Base-by-base conservation (phyloP, 2,888 invertebrate genomes). In the Epinotia brunnichana region DNA sequence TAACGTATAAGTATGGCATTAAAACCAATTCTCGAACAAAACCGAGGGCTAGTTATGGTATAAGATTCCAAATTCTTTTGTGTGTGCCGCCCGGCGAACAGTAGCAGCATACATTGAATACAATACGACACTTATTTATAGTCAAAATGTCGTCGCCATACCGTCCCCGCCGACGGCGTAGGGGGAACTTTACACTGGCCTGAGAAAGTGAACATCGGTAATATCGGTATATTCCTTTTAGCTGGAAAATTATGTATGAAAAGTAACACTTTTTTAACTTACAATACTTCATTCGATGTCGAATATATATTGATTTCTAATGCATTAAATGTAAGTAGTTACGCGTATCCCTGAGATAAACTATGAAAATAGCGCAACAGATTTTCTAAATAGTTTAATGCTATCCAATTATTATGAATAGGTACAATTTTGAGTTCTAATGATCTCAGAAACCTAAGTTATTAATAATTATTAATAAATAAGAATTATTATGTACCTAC, bases 61-160 rank as follows among this genome's bases (percentile, higher is more conserved):
- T 73, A 69, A 73, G 69, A 73, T 73, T 73, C 73, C 73, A 69
- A 73, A 73, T 73, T 73, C 73, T 73, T 73, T 73, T 73, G 73
- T 73, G 73, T 73, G 61, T 63, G 69, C 73, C 73, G 73, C 68
- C 73, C 41, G 68, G 69, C 68, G 62, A 73, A 73, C 73, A 73
- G 73, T 73, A 73, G 73, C 73, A 63, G 73, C 73, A 73, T 73
- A 69, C 73, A 73, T 73, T 73, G 73, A 73, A 73, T 73, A 73
- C 73, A 73, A 73, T 73, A 73, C 73, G 63, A 69, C 73, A 73
- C 73, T 73, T 73, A 73, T 73, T 73, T 73, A 73, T 73, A 73
- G 73, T 73, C 73, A 68, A 68, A 73, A 73, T 69, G 73, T 73
- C 73, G 73, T 68, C 73, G 73, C 73, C 73, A 73, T 73, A 73